Percentiles rank a stretch among this genome's conserved stretches.
Conservation (phyloP, 2,888 invertebrate genomes). For the Eupithecia vulgata region DNA sequence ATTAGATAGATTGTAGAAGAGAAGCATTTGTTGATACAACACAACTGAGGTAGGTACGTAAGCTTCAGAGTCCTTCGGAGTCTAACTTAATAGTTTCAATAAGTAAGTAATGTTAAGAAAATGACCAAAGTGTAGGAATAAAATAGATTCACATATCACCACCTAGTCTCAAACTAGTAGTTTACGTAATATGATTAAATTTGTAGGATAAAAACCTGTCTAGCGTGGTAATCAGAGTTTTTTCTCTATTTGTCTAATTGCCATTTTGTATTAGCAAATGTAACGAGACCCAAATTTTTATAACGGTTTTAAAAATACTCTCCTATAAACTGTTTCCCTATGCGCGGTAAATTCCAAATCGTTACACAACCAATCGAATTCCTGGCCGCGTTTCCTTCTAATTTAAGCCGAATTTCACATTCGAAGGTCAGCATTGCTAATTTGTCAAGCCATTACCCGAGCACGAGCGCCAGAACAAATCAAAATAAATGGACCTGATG, state of each 20-base stretch:
- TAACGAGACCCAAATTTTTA: not conserved
- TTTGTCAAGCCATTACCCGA: constrained; percentile 35
- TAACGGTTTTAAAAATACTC: not conserved
- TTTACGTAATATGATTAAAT: not conserved
- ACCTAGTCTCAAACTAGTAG: not conserved
- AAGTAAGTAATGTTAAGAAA: not conserved
- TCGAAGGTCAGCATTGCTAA: constrained; percentile 35
- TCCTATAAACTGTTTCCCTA: not conserved
- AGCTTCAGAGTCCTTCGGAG: not conserved
- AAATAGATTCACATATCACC: not conserved
- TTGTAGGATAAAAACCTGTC: not conserved
- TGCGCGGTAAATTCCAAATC: not conserved
- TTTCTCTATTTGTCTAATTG: not conserved
- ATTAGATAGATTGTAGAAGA: not conserved
- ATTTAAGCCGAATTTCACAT: constrained; percentile 25
- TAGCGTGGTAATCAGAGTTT: not conserved
- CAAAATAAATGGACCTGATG: constrained; percentile 45
- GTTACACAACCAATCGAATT: constrained; percentile 22
- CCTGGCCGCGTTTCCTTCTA: constrained; percentile 19
- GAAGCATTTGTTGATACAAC: not conserved
- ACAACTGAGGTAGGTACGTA: not conserved
- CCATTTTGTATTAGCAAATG: not conserved
- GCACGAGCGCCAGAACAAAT: constrained; percentile 32
- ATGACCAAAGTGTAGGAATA: not conserved
- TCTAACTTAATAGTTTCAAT: not conserved